Conservation (phyloP, 2,797 vertebrate species). For the Chiroxiphia lanceolata region DNA sequence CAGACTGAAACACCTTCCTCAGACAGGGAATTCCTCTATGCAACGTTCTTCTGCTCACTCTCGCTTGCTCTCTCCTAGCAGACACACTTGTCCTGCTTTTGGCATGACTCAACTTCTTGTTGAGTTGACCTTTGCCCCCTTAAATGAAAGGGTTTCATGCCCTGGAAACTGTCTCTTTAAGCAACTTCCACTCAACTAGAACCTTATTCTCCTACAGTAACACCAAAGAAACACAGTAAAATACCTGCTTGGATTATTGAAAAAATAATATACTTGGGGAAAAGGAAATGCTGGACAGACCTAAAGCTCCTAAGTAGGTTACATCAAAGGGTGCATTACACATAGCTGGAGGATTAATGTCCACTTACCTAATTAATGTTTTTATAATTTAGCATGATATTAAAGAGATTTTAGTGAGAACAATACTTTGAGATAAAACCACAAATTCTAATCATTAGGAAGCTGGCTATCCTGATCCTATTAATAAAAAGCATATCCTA, state of each 20-base stretch:
- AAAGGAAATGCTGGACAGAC: conserved; percentile 9
- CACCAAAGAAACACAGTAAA: neutral
- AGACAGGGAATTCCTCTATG: neutral
- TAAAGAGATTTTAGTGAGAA: conserved; percentile 56
- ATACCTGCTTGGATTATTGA: conserved; percentile 19
- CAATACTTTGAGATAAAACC: conserved; percentile 57
- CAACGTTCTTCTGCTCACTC: neutral
- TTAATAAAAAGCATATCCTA: conserved; percentile 69
- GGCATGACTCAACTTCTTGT: conserved; percentile 58
- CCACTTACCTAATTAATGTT: conserved; percentile 75
- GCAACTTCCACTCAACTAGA: conserved; percentile 51
- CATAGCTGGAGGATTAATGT: conserved; percentile 59
- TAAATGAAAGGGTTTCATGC: conserved; percentile 62
- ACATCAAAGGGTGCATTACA: conserved; percentile 56
- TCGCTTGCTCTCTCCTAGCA: neutral
- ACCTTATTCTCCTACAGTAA: conserved; percentile 5
- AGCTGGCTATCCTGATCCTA: conserved; percentile 66
- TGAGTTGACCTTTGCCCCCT: conserved; percentile 44
- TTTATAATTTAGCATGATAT: conserved; percentile 70
- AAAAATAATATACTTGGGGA: conserved; percentile 7
- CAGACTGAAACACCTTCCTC: neutral
- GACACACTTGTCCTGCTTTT: conserved; percentile 61
- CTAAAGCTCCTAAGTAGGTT: conserved; percentile 30
- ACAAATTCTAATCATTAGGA: conserved; percentile 52
- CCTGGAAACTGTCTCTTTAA: conserved; percentile 59